A percentile compares a stretch with the other conserved stretches of the same genome.
phyloP scores from a whole-genome alignment of 2,797 vertebrate species.

The Lophotriccus pileatus region DNA sequence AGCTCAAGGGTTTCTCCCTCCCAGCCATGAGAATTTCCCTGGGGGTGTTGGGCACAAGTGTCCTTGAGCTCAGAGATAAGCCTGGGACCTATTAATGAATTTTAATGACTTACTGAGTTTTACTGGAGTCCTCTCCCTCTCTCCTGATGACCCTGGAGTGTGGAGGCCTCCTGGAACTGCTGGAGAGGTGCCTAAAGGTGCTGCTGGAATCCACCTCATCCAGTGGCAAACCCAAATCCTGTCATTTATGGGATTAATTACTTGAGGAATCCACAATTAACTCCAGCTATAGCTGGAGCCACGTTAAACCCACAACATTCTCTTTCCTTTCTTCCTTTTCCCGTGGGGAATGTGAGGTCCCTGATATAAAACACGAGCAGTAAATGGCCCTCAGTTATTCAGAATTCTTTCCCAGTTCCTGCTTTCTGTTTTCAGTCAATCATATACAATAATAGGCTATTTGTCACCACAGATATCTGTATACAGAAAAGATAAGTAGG shows the following conservation, averaged over 20 bases:
- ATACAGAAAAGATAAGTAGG: constrained; percentile 42
- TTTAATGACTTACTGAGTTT: background rate
- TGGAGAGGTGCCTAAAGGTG: background rate
- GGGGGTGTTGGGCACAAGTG: background rate
- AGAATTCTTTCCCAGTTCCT: background rate
- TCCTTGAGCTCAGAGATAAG: background rate
- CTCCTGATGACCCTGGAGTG: background rate
- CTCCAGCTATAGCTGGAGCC: background rate
- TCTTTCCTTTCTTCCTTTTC: background rate
- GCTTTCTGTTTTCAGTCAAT: constrained; percentile 47
- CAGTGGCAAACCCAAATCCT: background rate
- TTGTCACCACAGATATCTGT: constrained; percentile 36
- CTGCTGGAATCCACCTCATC: background rate
- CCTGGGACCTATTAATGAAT: background rate
- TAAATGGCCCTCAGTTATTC: background rate
- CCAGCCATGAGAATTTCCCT: background rate
- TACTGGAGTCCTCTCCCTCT: background rate
- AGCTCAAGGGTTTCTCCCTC: background rate
- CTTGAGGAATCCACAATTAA: background rate
- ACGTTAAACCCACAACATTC: background rate
- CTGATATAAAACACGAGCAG: background rate
- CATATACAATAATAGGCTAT: background rate
- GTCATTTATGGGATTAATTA: background rate
- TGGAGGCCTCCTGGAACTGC: background rate
- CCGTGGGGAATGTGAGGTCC: background rate